A percentile compares a stretch with the other conserved stretches of the same genome.
Conservation (phyloP, 2,113 vertebrate species). For the Poecilia latipinna region DNA sequence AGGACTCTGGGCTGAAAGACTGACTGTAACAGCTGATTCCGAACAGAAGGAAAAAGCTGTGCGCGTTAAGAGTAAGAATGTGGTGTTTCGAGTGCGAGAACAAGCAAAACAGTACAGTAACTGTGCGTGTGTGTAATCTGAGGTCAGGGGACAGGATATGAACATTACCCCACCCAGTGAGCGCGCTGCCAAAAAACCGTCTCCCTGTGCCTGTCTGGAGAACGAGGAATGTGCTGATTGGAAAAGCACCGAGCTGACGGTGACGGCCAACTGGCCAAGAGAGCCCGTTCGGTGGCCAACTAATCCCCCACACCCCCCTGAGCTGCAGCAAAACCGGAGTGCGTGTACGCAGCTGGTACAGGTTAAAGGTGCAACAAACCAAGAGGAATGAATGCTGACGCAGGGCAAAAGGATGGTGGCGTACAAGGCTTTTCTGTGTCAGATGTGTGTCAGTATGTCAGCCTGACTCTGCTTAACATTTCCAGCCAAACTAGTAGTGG, state of each 20-base stretch:
- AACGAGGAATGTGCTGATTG: slow-evolving; percentile 82
- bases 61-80: slow-evolving; percentile 66
- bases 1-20: slow-evolving; percentile 44
- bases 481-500: not conserved
- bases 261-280: slow-evolving; percentile 70
- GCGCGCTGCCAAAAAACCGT: slow-evolving; percentile 65
- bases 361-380: slow-evolving; percentile 59
- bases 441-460: slow-evolving; percentile 74
- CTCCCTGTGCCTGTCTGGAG: slow-evolving; percentile 72
- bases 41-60: slow-evolving; percentile 60
- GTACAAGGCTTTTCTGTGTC: slow-evolving; percentile 20
- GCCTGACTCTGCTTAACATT: not conserved
- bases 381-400: slow-evolving; percentile 43
- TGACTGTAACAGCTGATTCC: slow-evolving; percentile 61
- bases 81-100: slow-evolving; percentile 51
- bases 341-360: slow-evolving; percentile 63
- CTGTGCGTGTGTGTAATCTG: slow-evolving; percentile 53
- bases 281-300: slow-evolving; percentile 50
- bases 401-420: slow-evolving; percentile 29
- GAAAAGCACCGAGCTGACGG: slow-evolving; percentile 53
- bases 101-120: slow-evolving; percentile 58
- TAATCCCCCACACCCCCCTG: slow-evolving; percentile 7
- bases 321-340: slow-evolving; percentile 45
- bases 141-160: slow-evolving; percentile 77
- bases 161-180: slow-evolving; percentile 74